These are phyloP conservation scores for Oreamnos americanus DNA, from an alignment of 2,113 vertebrate species.

Conservation along the genomic window DNA sequence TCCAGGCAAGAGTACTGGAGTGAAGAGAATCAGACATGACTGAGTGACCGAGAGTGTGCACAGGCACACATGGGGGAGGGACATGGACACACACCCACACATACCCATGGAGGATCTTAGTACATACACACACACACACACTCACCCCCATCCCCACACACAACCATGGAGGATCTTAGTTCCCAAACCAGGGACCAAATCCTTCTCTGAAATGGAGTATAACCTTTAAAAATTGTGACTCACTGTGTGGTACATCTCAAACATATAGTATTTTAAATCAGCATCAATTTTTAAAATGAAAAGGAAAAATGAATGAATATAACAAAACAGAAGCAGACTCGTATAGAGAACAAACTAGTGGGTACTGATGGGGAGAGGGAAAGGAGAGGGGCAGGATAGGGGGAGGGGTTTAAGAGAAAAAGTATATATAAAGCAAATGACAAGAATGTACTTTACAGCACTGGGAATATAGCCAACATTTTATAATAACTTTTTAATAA, in stretches of 20 bases:
- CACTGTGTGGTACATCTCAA: neutral
- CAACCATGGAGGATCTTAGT: too few relatives aligned
- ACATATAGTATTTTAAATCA: neutral
- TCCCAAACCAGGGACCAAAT: too few relatives aligned
- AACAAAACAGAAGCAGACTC: neutral
- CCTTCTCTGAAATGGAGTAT: neutral
- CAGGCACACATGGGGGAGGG: too few relatives aligned
- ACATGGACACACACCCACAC: too few relatives aligned
- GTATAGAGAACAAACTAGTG: neutral
- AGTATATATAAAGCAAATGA: neutral
- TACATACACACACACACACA: too few relatives aligned
- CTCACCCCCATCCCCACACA: too few relatives aligned
- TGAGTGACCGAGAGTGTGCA: too few relatives aligned
- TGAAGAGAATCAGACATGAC: too few relatives aligned
- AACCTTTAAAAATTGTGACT: neutral
- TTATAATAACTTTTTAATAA: neutral
- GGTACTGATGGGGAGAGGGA: neutral
- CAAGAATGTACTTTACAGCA: neutral
- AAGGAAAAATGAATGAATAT: neutral
- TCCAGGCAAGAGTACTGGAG: too few relatives aligned
- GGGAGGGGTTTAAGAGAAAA: neutral
- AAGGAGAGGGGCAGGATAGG: neutral
- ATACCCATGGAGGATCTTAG: too few relatives aligned
- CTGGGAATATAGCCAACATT: neutral
- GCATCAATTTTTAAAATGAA: neutral